Conservation (phyloP, 1,140 invertebrate species). For the Geopemphigus sp. region DNA sequence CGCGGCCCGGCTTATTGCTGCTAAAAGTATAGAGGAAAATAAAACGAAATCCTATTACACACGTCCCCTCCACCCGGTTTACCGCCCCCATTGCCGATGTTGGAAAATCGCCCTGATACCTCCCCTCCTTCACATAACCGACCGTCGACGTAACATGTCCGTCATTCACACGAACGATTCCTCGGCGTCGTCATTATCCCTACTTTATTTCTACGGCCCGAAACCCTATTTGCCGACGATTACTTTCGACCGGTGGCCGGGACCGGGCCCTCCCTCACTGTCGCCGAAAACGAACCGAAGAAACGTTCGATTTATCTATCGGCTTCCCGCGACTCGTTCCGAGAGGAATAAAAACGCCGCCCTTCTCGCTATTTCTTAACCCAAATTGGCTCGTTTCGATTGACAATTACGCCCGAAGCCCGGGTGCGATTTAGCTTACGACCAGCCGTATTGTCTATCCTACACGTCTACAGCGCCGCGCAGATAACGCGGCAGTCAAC, state of each 20-base stretch:
- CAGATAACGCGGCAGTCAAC: too few relatives aligned
- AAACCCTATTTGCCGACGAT: conserved; percentile 18
- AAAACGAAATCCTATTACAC: conserved; percentile 19
- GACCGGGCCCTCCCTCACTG: too few relatives aligned
- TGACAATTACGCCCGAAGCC: background rate
- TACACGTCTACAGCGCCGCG: too few relatives aligned
- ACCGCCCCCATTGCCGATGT: too few relatives aligned
- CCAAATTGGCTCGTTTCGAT: background rate
- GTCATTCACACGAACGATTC: conserved; percentile 7
- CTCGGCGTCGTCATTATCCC: conserved; percentile 1
- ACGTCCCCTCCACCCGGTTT: background rate
- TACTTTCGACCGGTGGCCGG: background rate
- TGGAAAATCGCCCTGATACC: too few relatives aligned
- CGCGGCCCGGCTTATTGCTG: background rate
- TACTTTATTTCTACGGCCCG: conserved; percentile 15
- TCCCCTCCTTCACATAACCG: too few relatives aligned
- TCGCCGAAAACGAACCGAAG: too few relatives aligned
- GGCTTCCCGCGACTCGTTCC: background rate
- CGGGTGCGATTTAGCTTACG: too few relatives aligned
- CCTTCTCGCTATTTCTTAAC: background rate
- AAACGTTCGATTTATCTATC: conserved; percentile 4
- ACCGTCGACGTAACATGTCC: too few relatives aligned
- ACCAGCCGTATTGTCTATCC: conserved; percentile 5
- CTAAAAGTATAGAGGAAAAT: background rate
- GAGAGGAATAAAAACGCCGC: background rate